Conservation (phyloP, 2,888 invertebrate species). For the Ariolimax columbianus region DNA sequence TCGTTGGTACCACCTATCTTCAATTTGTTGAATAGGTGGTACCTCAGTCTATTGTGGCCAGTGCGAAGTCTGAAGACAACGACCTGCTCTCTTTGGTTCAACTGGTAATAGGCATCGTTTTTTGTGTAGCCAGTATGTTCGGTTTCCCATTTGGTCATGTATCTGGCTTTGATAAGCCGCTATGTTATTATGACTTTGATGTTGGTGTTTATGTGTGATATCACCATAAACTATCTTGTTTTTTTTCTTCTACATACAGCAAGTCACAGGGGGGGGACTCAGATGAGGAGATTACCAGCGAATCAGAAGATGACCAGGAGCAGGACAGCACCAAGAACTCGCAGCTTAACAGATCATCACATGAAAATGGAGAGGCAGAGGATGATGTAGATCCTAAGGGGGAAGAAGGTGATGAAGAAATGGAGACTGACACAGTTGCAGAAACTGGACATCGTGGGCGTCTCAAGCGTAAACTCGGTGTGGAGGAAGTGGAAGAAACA, state of each 20-base stretch:
- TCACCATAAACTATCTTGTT: not conserved
- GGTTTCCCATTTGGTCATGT: no score
- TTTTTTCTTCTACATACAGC: not conserved
- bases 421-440: slow-evolving; percentile 45
- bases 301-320: slow-evolving; percentile 59
- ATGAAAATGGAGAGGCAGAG: not conserved
- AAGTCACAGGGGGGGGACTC: slow-evolving; percentile 51
- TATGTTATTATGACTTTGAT: no score
- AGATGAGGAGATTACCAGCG: slow-evolving; percentile 75
- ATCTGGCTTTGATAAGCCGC: no score
- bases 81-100: no score
- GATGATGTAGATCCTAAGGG: not conserved
- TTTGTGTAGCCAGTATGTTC: no score
- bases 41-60: no score
- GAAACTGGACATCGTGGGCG: slow-evolving; percentile 38
- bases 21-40: no score
- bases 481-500: slow-evolving; percentile 72
- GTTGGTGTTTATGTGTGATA: no score
- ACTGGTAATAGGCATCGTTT: no score
- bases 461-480: slow-evolving; percentile 63
- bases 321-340: slow-evolving; percentile 24
- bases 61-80: no score
- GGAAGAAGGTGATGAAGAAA: slow-evolving; percentile 18
- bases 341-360: not conserved
- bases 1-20: no score